phyloP scores from a whole-genome alignment of 2,797 vertebrate species.

The Thamnophis elegans region DNA sequence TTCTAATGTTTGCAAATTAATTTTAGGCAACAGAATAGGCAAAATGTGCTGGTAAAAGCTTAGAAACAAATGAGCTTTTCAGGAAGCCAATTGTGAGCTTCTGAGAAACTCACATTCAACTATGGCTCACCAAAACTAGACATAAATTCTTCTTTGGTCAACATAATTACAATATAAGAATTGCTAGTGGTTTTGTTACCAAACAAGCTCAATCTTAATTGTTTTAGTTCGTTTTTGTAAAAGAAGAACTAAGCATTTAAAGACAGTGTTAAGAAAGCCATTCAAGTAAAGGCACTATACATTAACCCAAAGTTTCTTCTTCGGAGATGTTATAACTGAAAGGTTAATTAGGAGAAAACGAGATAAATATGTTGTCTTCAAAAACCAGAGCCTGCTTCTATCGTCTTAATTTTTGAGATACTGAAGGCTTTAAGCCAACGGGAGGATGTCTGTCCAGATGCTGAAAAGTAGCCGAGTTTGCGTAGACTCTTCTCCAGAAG shows the following conservation, averaged over 20 bases:
- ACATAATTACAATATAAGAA: not conserved
- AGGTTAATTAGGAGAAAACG: no score
- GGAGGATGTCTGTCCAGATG: not conserved
- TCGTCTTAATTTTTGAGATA: not conserved
- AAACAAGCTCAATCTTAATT: not conserved
- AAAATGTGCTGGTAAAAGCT: not conserved
- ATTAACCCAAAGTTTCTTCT: not conserved
- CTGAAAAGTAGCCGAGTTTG: not conserved
- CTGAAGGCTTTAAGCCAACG: not conserved
- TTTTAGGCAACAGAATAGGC: not conserved
- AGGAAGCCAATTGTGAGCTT: not conserved
- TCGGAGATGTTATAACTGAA: not conserved
- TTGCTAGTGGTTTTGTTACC: not conserved
- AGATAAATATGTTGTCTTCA: no score
- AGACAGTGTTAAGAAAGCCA: not conserved
- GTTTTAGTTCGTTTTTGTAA: not conserved
- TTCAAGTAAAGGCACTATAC: not conserved
- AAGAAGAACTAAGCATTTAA: not conserved
- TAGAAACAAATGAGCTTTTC: not conserved
- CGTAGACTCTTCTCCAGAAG: not conserved
- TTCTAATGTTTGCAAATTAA: not conserved
- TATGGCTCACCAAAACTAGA: not conserved
- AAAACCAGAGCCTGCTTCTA: not conserved
- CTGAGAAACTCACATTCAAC: not conserved
- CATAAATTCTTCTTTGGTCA: not conserved